These are phyloP conservation scores for Philopotamus ludificatus DNA, from an alignment of 1,140 invertebrate genomes.

Conservation along the genomic window DNA sequence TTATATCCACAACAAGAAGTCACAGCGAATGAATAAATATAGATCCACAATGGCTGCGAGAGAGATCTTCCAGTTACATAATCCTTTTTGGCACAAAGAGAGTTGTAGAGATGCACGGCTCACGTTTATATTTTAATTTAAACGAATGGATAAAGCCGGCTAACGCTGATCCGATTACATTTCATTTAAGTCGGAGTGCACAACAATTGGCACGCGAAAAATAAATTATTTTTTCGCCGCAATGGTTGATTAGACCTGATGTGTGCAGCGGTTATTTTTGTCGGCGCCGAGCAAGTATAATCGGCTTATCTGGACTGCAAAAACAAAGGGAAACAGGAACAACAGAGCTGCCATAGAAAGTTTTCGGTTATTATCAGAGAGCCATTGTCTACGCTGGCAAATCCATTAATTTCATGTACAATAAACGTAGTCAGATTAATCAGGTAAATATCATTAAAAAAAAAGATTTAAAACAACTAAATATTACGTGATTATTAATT, in stretches of 20 bases:
- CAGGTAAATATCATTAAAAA: too few species aligned
- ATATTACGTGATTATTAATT: too few species aligned
- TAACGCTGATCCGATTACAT: conserved; percentile 25
- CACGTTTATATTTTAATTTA: conserved; percentile 29
- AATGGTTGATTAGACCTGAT: neutral
- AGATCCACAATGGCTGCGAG: neutral
- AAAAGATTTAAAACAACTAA: too few species aligned
- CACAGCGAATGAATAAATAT: neutral
- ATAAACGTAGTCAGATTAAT: too few species aligned
- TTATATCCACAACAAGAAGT: too few species aligned
- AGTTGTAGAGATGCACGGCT: conserved; percentile 1
- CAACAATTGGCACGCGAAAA: neutral
- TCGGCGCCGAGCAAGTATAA: neutral
- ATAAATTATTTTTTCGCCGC: neutral
- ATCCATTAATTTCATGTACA: neutral
- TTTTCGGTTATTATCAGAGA: neutral
- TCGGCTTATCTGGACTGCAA: neutral
- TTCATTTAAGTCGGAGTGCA: neutral
- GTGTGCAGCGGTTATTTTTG: neutral
- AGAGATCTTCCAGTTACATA: neutral
- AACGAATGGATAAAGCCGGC: conserved; percentile 12
- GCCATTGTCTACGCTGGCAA: neutral
- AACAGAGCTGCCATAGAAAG: neutral
- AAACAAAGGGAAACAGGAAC: neutral
- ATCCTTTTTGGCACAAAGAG: conserved; percentile 4